phyloP scores from a whole-genome alignment of 2,113 vertebrate species.

The Mastomys coucha region DNA sequence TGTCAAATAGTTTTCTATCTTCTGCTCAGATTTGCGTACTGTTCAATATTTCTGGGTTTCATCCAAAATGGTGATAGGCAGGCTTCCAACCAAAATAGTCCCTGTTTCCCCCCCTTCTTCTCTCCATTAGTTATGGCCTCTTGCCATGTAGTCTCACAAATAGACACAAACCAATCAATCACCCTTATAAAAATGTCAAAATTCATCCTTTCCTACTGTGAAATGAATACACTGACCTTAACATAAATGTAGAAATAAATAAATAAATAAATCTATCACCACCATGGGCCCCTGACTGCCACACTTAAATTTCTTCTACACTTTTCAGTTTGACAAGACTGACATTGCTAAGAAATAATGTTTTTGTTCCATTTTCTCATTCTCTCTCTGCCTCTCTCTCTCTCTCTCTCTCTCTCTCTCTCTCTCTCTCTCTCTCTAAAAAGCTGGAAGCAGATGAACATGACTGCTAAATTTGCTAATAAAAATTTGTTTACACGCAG shows the following conservation, averaged over 20 bases:
- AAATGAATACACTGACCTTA: conserved; percentile 85
- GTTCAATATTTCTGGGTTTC: conserved; percentile 23
- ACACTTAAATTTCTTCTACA: conserved; percentile 68
- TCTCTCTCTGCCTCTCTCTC: neutral
- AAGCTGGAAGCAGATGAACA: conserved; percentile 56
- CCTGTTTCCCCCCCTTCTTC: neutral
- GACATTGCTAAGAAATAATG: conserved; percentile 62
- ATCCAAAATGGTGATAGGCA: conserved; percentile 70
- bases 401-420: neutral
- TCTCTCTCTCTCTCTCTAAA: neutral
- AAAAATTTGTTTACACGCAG: conserved; percentile 33
- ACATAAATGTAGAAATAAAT: conserved; percentile 82
- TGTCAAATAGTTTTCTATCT: conserved; percentile 37
- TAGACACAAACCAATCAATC: conserved; percentile 83
- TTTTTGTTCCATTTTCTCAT: neutral
- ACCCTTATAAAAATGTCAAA: conserved; percentile 83
- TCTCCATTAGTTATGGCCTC: conserved; percentile 79
- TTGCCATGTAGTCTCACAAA: conserved; percentile 79
- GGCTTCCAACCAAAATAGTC: conserved; percentile 69
- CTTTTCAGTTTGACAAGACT: conserved; percentile 74
- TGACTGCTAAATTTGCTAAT: conserved; percentile 58
- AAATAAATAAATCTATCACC: conserved; percentile 69
- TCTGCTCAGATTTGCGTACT: conserved; percentile 25
- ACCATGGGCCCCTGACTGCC: conserved; percentile 44
- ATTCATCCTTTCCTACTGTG: conserved; percentile 82